These are phyloP conservation scores for Macrotis lagotis DNA, from an alignment of 2,113 vertebrate genomes.

Conservation along the genomic window DNA sequence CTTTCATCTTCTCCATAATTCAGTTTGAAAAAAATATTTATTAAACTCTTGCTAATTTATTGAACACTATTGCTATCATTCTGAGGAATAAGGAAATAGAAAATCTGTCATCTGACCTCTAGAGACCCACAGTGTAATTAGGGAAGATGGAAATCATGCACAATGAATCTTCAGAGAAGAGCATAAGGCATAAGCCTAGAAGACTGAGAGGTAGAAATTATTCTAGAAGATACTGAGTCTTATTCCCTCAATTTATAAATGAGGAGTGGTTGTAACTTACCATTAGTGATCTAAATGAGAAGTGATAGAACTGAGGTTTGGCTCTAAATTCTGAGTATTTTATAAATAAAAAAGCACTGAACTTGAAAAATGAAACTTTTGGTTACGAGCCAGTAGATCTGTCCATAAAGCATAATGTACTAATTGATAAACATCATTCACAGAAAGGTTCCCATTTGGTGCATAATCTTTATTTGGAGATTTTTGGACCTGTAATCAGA, in stretches of 20 bases:
- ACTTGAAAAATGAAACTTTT: not conserved
- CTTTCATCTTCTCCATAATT: not conserved
- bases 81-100: not conserved
- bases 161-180: not conserved
- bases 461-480: too few species aligned
- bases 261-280: not conserved
- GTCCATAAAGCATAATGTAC: not conserved
- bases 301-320: not conserved
- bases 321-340: not conserved
- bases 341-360: not conserved
- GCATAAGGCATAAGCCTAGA: not conserved
- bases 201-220: not conserved
- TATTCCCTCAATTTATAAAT: not conserved
- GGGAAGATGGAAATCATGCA: not conserved
- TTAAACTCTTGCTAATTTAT: not conserved
- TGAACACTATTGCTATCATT: not conserved
- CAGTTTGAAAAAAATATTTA: not conserved
- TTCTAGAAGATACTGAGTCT: not conserved
- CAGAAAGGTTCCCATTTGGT: too few species aligned
- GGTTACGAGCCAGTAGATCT: not conserved
- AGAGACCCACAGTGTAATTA: not conserved
- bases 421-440: not conserved
- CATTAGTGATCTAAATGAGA: not conserved
- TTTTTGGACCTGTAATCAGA: too few species aligned
- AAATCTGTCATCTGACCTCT: not conserved